Conservation (phyloP, 2,113 vertebrate species). For the Struthidea cinerea region DNA sequence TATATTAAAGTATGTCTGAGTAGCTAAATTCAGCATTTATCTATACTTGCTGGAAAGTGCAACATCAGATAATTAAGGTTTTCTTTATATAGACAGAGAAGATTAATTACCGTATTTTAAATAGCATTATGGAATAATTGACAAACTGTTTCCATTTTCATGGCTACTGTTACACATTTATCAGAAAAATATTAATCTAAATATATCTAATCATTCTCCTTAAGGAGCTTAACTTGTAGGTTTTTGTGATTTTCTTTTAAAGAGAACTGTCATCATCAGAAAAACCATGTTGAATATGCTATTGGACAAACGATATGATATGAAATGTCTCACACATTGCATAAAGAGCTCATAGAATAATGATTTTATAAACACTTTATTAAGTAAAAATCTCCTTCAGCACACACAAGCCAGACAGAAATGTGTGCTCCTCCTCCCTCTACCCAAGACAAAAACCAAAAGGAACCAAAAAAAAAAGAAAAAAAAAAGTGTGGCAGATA, state of each 20-base stretch:
- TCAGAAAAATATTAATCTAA: not conserved
- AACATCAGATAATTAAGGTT: not conserved
- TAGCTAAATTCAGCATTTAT: not conserved
- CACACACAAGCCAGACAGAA: accelerated
- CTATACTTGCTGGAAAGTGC: not conserved
- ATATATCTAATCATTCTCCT: not conserved
- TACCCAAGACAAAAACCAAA: not conserved
- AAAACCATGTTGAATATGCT: not conserved
- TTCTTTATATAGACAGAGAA: not conserved
- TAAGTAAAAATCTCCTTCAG: not conserved
- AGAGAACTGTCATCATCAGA: not conserved
- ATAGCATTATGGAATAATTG: not conserved
- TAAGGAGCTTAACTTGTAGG: not conserved
- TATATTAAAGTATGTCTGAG: not conserved
- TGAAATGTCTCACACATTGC: not conserved
- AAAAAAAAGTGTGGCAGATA: not conserved
- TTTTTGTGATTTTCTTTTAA: not conserved
- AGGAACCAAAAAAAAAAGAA: not conserved
- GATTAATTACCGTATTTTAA: not conserved
- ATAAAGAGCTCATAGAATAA: not conserved
- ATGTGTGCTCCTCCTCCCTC: not conserved
- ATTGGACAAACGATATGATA: not conserved
- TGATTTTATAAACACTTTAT: not conserved
- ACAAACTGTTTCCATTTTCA: not conserved
- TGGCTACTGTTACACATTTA: not conserved